Base-by-base conservation (phyloP, 2,888 invertebrate genomes). In the Nemurella pictetii region DNA sequence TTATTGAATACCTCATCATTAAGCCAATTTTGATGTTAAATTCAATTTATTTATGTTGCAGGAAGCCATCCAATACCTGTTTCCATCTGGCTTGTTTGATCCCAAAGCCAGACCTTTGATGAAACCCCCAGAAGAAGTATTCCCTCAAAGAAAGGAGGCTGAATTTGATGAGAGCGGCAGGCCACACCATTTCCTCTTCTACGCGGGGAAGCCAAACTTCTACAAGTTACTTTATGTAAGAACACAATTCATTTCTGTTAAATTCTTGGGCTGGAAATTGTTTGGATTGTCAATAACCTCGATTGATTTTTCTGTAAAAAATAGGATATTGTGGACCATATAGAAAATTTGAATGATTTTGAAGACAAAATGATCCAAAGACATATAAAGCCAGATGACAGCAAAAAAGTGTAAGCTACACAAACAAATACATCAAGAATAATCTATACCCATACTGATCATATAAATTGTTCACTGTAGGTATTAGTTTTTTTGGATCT, bases 1-100 rank as follows among this genome's bases (percentile, higher is more conserved):
- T 35, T 85, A 35, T 30, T 20, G 73, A 83, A 74, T 28, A 73
- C 72, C 78, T 78, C 29, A 27, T 72, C 15, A 84, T 84, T 32
- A 35, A 25, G 30, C 86, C 80, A 83, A 20, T 28, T 25, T n/a
- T n/a, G n/a, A n/a, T n/a, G n/a, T n/a, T n/a, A n/a, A n/a, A n/a
- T n/a, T n/a, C n/a, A n/a, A 85, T 83, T 85, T 87, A 88, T 74
- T 86, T 86, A 86, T 86, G 87, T 87, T 91, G 86, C 89, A 96
- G 96, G 94, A 93, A 89, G 96, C 98, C 0, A 97, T 99, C 88
- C 93, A 94, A 87, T 99, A 99, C 91, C 91, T 99, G n/a, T 96
- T 99, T 88, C 99, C 99, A 4, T 98, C 98, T 85, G 98, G 98
- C 5, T 91, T 99, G 84, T 97, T 93, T 89, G 96, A 97, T 84